A percentile compares a stretch with the other conserved stretches of the same genome.
Evolutionary conservation across 2,888 invertebrate genomes (phyloP).

Genomic region (Minunthozetes semirufus): DNA sequence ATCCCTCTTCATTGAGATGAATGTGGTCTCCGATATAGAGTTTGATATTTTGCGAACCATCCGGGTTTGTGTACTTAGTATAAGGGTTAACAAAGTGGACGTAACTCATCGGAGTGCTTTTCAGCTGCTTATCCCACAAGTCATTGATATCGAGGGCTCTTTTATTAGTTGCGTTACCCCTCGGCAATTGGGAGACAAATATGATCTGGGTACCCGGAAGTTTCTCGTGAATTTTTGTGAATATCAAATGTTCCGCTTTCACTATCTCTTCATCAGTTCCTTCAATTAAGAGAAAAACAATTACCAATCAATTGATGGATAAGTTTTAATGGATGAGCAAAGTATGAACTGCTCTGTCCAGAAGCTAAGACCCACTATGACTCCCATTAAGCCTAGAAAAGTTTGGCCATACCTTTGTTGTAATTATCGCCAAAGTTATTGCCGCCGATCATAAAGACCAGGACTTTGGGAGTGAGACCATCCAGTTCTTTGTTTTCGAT

Average conservation of each 20-base stretch:
- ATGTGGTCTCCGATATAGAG: background rate
- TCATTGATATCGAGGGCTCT: background rate
- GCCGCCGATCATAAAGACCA: background rate
- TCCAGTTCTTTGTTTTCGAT: background rate
- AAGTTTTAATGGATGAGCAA: too few relatives aligned
- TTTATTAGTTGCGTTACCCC: background rate
- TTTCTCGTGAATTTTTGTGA: background rate
- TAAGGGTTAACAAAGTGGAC: background rate
- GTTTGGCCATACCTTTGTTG: background rate
- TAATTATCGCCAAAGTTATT: background rate
- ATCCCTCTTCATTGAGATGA: conserved; percentile 17
- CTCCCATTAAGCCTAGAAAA: background rate
- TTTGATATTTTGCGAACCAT: background rate
- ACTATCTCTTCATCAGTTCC: conserved; percentile 8
- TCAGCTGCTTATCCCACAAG: background rate
- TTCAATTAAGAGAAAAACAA: background rate
- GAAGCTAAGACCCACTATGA: background rate
- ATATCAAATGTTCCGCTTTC: background rate
- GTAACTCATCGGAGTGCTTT: background rate
- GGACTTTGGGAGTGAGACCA: background rate
- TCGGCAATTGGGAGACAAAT: background rate
- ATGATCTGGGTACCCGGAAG: background rate
- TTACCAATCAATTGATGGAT: background rate
- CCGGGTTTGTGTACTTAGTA: background rate
- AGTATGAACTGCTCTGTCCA: background rate